A percentile compares a stretch with the other conserved stretches of the same genome.
phyloP scores from a whole-genome alignment of 2,113 vertebrate species.

The Prunella fulvescens region DNA sequence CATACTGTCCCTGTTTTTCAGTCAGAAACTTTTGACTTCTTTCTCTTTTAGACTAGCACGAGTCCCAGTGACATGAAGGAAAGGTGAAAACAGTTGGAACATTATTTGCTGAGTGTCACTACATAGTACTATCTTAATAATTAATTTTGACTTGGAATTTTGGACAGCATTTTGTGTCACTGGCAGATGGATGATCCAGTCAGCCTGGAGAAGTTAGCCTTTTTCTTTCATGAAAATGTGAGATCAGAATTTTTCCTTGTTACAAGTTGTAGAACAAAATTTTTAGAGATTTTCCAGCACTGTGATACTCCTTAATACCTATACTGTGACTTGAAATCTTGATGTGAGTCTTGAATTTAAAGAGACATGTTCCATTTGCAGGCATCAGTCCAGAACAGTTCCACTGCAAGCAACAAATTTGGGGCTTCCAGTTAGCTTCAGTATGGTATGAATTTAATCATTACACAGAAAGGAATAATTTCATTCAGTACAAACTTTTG shows the following conservation, averaged over 20 bases:
- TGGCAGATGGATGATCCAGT: not conserved
- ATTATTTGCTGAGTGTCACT: not conserved
- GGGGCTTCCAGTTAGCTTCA: not conserved
- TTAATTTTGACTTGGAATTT: not conserved
- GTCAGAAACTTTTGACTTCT: not conserved
- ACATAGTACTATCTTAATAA: not conserved
- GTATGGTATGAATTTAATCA: not conserved
- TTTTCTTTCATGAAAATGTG: not conserved
- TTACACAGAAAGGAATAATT: not conserved
- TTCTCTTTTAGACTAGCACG: not conserved
- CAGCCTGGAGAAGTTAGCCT: not conserved
- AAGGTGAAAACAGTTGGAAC: not conserved
- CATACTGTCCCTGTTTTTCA: not conserved
- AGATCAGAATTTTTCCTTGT: not conserved
- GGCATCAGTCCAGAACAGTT: not conserved
- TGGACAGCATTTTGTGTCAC: not conserved
- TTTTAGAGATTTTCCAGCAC: not conserved
- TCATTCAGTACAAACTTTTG: conserved; percentile 12
- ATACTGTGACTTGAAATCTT: not conserved
- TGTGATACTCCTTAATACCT: not conserved
- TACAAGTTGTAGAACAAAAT: not conserved
- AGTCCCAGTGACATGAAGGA: not conserved
- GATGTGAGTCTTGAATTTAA: not conserved
- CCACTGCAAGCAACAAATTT: not conserved
- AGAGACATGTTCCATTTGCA: not conserved